Base-by-base conservation (phyloP, 2,797 vertebrate species). In the Phyllotis vaccarum region DNA sequence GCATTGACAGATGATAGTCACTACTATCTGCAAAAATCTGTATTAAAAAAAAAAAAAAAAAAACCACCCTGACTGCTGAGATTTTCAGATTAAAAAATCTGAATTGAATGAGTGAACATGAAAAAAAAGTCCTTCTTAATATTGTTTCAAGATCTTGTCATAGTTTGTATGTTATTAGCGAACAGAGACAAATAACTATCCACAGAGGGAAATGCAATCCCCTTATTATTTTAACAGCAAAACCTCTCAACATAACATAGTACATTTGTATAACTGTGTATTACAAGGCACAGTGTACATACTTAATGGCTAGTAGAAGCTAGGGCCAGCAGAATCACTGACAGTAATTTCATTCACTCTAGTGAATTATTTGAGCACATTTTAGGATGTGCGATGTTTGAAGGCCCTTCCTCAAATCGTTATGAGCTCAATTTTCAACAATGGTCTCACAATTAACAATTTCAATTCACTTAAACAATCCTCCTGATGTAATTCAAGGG, bases 211-310 rank as follows among this genome's bases (percentile, higher is more conserved):
- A 60, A 75, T 86, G 16, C 31, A 83, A 68, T 87, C 21, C 21
- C 66, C 27, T 96, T 76, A 93, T 82, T 95, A 92, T 79, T 89
- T 96, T 58, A 95, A 81, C 14, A 88, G 72, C 64, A 86, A 96
- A 94, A 60, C 22, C 49, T 90, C 95, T 95, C 83, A 91, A 96
- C 5, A 40, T 2, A 37, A 70, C 29, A 54, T 21, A 93, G 52
- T n/a, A 10, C 54, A 96, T n/a, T 46, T 49, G 27, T 74, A 72
- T 68, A 89, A 87, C 52, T 11, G 60, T 54, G 93, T 34, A 86
- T 21, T 76, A 16, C 19, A 21, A 64, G 92, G 31, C 54, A 13
- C 66, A 93, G n/a, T 58, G 34, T 56, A 49, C 34, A 49, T 75
- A 93, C 93, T 94, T 89, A 46, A 58, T 58, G 37, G 76, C 66